Evolutionary conservation across 2,888 invertebrate genomes (phyloP), one percentile per base, ranked within the genome.

Genomic region (Epicampocera succincta): DNA sequence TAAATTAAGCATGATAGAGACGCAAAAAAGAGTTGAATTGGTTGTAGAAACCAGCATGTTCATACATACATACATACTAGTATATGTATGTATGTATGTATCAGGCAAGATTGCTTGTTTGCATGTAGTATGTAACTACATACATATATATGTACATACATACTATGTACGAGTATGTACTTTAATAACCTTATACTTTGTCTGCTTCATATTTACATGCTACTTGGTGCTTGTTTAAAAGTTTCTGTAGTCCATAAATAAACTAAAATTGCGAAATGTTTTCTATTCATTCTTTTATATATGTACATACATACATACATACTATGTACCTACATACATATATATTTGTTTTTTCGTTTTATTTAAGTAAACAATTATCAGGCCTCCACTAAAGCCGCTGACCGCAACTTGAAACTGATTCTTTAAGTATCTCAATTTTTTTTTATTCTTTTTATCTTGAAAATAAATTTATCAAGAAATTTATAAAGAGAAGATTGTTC

Each of bases 1-100:
- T 84, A 73, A 72, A 83, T 72, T 56, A 58, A 69, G 73, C 52
- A 33, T 61, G 46, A 80, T 78, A 63, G n/a, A n/a, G n/a, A n/a
- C n/a, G n/a, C n/a, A n/a, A n/a, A n/a, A n/a, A 78, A 66, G 52
- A 52, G 61, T 33, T 33, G 33, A 17, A n/a, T 72, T 61, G 71
- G 40, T 52, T 25, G 15, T 38, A 56, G 17, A 33, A 8, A 9
- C 3, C 6, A 33, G 5, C 42, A 44, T 44, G 44, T 68, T 40
- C 40, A n/a, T 6, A 46, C 15, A 21, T 29, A 12, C 21, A 25
- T 17, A 15, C n/a, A 13, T n/a, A n/a, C n/a, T n/a, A n/a, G n/a
- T 13, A 8, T 44, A 29, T 12, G 9, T 15, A 17, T 21, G 15
- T 29, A 46, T 15, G 15, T 15, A 44, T 44, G n/a, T n/a, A 9